phyloP scores from a whole-genome alignment of 2,797 vertebrate species.

The Peromyscus attwateri region DNA sequence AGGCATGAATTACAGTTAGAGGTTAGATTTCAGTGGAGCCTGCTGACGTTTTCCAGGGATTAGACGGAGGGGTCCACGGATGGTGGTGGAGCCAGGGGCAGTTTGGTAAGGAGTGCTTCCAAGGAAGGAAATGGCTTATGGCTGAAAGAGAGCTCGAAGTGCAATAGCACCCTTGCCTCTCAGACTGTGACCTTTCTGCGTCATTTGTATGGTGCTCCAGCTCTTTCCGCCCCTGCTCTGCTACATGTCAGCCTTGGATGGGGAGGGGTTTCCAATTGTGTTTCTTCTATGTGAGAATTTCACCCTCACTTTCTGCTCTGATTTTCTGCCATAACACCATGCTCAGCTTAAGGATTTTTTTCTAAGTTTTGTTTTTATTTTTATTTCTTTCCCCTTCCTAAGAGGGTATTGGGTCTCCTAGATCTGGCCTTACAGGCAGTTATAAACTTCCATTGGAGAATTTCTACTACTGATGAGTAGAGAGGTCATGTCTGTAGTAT shows the following conservation, averaged over 20 bases:
- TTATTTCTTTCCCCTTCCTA: background rate
- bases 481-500: background rate
- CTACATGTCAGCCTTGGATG: too few relatives aligned
- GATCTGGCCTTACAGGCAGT: background rate
- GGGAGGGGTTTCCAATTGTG: background rate
- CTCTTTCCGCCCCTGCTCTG: background rate
- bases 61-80: background rate
- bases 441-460: background rate
- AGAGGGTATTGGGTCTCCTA: background rate
- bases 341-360: too few relatives aligned
- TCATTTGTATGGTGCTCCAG: background rate
- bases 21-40: background rate
- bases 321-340: background rate
- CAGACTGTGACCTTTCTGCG: background rate
- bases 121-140: background rate
- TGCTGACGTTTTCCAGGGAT: background rate
- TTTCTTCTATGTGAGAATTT: background rate
- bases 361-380: background rate
- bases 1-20: background rate
- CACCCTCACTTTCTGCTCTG: background rate
- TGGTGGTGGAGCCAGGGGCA: background rate
- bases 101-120: background rate
- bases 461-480: background rate
- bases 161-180: background rate
- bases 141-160: too few relatives aligned